Conservation (phyloP, 2,888 invertebrate species). For the Neoitamus cyanurus region DNA sequence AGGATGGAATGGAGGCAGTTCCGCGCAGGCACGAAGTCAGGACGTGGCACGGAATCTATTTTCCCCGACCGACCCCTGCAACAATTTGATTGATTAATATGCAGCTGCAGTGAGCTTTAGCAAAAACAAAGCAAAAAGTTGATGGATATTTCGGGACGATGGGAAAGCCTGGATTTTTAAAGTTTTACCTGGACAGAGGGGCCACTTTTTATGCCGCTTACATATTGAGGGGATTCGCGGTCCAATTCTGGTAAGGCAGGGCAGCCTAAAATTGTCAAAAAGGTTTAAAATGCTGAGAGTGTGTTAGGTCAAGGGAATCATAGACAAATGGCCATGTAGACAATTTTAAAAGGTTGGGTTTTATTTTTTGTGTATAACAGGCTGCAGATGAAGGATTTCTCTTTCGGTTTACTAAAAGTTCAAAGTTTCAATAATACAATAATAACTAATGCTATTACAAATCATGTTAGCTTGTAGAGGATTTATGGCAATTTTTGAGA, state of each 20-base stretch:
- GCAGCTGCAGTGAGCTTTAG: background rate
- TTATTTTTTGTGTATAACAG: too few relatives aligned
- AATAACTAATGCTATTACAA: too few relatives aligned
- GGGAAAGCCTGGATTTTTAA: background rate
- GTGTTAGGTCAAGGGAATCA: too few relatives aligned
- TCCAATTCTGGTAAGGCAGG: background rate
- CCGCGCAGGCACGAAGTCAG: background rate
- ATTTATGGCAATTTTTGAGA: too few relatives aligned
- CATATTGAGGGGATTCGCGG: background rate
- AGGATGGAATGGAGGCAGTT: background rate
- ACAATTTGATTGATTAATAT: constrained; percentile 1
- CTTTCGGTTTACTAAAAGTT: too few relatives aligned
- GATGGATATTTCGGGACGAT: background rate
- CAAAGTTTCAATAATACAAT: too few relatives aligned
- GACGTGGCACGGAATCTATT: background rate
- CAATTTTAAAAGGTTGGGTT: too few relatives aligned
- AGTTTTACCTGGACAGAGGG: background rate
- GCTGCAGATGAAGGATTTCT: too few relatives aligned
- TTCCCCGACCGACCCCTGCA: background rate
- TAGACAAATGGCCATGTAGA: too few relatives aligned
- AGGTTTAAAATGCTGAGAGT: background rate
- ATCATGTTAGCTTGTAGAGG: too few relatives aligned
- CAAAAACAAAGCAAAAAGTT: background rate
- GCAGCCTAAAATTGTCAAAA: background rate
- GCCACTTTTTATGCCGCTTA: background rate